Evolutionary conservation across 1,140 invertebrate species (phyloP).

Genomic region (Odontomachus brunneus): DNA sequence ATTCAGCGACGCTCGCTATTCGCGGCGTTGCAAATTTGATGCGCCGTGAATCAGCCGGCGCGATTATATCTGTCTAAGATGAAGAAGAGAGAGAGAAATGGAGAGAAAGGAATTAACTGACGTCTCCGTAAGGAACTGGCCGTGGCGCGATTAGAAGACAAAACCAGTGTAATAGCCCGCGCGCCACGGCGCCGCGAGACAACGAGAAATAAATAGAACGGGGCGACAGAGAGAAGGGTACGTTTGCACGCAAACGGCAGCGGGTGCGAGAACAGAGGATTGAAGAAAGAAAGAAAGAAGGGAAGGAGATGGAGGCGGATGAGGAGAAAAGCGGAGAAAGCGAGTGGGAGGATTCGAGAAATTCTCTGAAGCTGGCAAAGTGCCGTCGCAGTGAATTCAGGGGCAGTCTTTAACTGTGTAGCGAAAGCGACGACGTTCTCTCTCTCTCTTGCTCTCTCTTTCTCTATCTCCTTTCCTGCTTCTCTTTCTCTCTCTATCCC

Average conservation of each 20-base stretch:
- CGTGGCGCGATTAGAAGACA: constrained; percentile 56
- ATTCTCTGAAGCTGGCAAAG: constrained; percentile 73
- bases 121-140: constrained; percentile 30
- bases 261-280: not conserved
- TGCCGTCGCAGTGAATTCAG: constrained; percentile 74
- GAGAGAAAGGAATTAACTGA: constrained; percentile 48
- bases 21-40: constrained; percentile 27
- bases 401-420: constrained; percentile 75
- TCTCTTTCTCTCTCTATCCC: constrained; percentile 9
- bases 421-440: constrained; percentile 64
- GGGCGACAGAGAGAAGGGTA: constrained; percentile 3
- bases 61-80: constrained; percentile 25
- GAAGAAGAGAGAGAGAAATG: no score
- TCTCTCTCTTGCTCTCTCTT: no score
- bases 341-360: constrained; percentile 46
- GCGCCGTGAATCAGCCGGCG: constrained; percentile 30
- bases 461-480: not conserved
- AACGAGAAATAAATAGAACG: constrained; percentile 57
- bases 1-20: constrained; percentile 5
- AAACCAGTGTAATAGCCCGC: constrained; percentile 49
- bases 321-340: not conserved
- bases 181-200: constrained; percentile 28
- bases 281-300: constrained; percentile 13
- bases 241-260: not conserved
- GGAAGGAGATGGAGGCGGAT: constrained; percentile 17